These are phyloP conservation scores for Neolamprologus cancellatus DNA, from an alignment of 2,113 vertebrate species.

Conservation along the genomic window DNA sequence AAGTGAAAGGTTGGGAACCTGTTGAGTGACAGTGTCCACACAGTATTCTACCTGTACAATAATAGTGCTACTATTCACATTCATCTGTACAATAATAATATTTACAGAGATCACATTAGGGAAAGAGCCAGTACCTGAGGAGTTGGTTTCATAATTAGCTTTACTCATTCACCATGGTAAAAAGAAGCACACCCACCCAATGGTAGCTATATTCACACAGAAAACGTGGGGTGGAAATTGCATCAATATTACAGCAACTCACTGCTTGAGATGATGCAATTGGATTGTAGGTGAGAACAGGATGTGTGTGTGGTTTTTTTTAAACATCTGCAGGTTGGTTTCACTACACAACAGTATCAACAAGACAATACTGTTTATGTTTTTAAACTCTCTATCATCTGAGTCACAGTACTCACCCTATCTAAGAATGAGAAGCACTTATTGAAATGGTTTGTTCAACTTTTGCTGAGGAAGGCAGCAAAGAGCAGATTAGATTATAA, in stretches of 20 bases:
- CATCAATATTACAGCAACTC: not conserved
- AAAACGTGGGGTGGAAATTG: not conserved
- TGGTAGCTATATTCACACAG: constrained; percentile 1
- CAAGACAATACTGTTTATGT: not conserved
- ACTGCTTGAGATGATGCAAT: not conserved
- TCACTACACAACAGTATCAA: not conserved
- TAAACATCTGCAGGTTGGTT: not conserved
- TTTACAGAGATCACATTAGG: constrained; percentile 66
- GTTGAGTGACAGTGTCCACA: constrained; percentile 46
- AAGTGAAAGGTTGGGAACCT: constrained; percentile 8
- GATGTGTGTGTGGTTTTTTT: not conserved
- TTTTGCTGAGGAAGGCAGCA: constrained; percentile 36
- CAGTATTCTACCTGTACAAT: constrained; percentile 62
- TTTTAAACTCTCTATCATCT: not conserved
- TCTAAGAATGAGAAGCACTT: not conserved
- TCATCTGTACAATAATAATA: constrained; percentile 67
- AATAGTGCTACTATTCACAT: constrained; percentile 66
- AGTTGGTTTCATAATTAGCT: constrained; percentile 45
- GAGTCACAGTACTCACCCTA: not conserved
- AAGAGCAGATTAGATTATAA: not conserved
- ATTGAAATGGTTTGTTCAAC: not conserved
- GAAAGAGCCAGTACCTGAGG: constrained; percentile 63
- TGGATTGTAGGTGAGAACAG: not conserved
- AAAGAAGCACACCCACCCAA: constrained; percentile 18
- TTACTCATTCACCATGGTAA: constrained; percentile 22